phyloP scores from a whole-genome alignment of 1,140 invertebrate species.

The Drosophila virilis region DNA sequence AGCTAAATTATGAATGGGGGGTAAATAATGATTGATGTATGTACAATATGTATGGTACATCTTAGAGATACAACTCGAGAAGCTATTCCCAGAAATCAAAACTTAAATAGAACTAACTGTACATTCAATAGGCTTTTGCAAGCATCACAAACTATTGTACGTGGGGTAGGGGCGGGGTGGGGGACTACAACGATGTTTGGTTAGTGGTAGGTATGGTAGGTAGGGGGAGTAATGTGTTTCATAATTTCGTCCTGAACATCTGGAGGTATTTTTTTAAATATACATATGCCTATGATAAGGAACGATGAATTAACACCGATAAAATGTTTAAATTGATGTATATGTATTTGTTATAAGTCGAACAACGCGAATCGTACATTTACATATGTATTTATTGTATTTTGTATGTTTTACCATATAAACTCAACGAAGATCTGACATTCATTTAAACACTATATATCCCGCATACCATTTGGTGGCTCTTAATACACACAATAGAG shows the following conservation, averaged over 20 bases:
- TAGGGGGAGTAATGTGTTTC: slow-evolving; percentile 52
- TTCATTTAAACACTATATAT: slow-evolving; percentile 27
- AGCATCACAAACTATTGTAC: slow-evolving; percentile 74
- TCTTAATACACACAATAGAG: slow-evolving; percentile 21
- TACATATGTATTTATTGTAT: slow-evolving; percentile 33
- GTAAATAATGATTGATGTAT: slow-evolving; percentile 25
- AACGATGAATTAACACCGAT: slow-evolving; percentile 21
- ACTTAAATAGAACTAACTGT: slow-evolving; percentile 66
- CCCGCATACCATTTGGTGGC: slow-evolving; percentile 29
- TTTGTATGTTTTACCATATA: slow-evolving; percentile 37
- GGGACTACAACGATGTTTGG: not conserved
- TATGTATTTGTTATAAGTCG: slow-evolving; percentile 17
- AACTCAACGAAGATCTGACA: slow-evolving; percentile 39
- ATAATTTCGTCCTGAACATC: slow-evolving; percentile 51
- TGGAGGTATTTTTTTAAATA: slow-evolving; percentile 46
- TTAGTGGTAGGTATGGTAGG: not conserved
- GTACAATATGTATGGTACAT: slow-evolving; percentile 25
- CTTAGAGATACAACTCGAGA: slow-evolving; percentile 60
- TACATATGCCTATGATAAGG: slow-evolving; percentile 21
- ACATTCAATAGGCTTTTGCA: slow-evolving; percentile 58
- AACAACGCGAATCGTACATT: slow-evolving; percentile 30
- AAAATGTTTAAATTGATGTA: slow-evolving; percentile 20
- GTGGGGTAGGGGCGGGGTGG: slow-evolving; percentile 13
- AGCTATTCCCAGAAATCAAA: slow-evolving; percentile 71
- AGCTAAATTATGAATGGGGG: slow-evolving; percentile 52